Evolutionary conservation across 2,113 vertebrate genomes (phyloP), one percentile per base, ranked within the genome.

Genomic region (Heliornis fulica): DNA sequence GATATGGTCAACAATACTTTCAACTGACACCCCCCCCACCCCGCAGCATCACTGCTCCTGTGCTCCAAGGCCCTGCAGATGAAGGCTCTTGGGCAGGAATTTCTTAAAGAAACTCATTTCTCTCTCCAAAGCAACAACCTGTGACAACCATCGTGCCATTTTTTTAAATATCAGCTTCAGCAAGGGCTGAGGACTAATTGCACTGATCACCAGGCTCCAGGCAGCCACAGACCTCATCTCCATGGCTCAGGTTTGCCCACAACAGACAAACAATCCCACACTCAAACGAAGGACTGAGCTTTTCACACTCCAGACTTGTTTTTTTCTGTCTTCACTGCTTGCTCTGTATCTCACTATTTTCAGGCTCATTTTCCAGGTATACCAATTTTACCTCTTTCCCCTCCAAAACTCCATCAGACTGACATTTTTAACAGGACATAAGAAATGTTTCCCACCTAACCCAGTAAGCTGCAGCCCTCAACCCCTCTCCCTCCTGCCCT

Each of bases 1-100:
- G 25, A 15, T 19, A 16, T 1, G 4, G 34, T 50, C 12, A 4
- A 72, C 1, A 7, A 5, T 32, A 40, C 54, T 40, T 53, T 3
- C 68, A 61, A 56, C 45, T 78, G n/a, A n/a, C n/a, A n/a, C n/a
- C 88, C 60, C 26, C 8, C 28, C 19, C 53, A 20, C 28, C 1
- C n/a, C n/a, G n/a, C n/a, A 0, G 45, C 45, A n/a, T 14, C 0
- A 0, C 36, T 19, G 75, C 46, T 78, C 45, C 36, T 1, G 1
- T 2, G 0, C 14, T 8, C 61, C 0, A 0, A 34, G 13, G 9
- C 3, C n/a, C 43, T 57, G 50, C 46, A 57, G 20, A 14, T 1
- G 20, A 56, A 61, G n/a, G 46, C 13, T 90, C 31, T 15, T n/a
- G 56, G 28, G 19, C 45, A 87, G 82, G 21, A 91, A 17, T 28